Evolutionary conservation across 2,888 invertebrate species (phyloP).

Genomic region (Idaea dimidiata): DNA sequence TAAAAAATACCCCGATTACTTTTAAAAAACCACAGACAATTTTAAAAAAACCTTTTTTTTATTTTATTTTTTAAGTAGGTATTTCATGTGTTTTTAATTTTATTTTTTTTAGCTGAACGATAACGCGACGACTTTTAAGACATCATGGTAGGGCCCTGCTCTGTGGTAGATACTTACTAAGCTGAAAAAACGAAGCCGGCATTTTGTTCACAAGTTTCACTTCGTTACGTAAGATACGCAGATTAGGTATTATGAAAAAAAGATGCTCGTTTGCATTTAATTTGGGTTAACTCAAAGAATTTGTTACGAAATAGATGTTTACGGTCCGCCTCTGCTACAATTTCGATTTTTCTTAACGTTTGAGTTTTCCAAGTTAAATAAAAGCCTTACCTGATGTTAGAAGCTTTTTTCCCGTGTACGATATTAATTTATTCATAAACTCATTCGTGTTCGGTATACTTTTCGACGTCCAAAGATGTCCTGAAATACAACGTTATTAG

Average conservation of each 20-base stretch:
- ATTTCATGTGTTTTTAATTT: too few relatives aligned
- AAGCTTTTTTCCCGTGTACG: conserved; percentile 39
- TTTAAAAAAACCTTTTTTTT: too few relatives aligned
- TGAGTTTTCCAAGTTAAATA: not conserved
- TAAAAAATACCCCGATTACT: too few relatives aligned
- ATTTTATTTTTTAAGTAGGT: too few relatives aligned
- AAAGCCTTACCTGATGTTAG: conserved; percentile 8
- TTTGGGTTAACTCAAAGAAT: conserved; percentile 6
- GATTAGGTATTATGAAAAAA: conserved; percentile 19
- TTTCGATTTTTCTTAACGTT: not conserved
- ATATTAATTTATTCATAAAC: conserved; percentile 45
- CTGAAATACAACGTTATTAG: conserved; percentile 42
- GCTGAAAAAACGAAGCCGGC: conserved; percentile 10
- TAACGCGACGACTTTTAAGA: too few relatives aligned
- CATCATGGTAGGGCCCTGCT: too few relatives aligned
- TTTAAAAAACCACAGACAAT: too few relatives aligned
- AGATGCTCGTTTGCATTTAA: conserved; percentile 16
- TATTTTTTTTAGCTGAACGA: too few relatives aligned
- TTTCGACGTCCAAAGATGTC: conserved; percentile 40
- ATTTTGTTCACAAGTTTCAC: conserved; percentile 14
- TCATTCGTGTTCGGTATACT: conserved; percentile 36
- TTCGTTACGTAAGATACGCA: conserved; percentile 19
- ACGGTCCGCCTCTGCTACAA: not conserved
- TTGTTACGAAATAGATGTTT: conserved; percentile 5
- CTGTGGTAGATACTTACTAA: not conserved